phyloP scores from a whole-genome alignment of 2,888 invertebrate genomes.

The Drosophila anomelani region DNA sequence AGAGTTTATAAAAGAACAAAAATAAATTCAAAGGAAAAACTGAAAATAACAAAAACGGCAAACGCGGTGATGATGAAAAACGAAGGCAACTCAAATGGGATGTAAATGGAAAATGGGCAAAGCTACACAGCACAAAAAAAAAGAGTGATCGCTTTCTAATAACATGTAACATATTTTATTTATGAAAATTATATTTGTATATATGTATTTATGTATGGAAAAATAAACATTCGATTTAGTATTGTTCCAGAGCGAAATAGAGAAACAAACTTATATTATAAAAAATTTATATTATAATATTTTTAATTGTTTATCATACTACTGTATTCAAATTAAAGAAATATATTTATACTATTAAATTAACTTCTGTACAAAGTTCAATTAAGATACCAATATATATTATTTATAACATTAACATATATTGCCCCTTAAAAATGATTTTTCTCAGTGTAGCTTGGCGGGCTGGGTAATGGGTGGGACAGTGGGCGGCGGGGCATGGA shows the following conservation, averaged over 20 bases:
- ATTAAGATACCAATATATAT: neutral
- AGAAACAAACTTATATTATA: neutral
- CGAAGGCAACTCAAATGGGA: slow-evolving; percentile 30
- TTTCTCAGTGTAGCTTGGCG: neutral
- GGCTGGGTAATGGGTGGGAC: slow-evolving; percentile 2
- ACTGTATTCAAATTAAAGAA: no score
- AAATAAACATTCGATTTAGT: no score
- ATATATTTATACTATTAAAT: neutral
- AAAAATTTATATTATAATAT: neutral
- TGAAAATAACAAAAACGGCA: slow-evolving; percentile 73
- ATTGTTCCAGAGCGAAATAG: neutral
- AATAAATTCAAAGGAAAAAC: slow-evolving; percentile 78
- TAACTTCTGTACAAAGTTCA: neutral
- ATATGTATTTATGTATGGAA: no score
- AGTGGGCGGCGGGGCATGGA: slow-evolving; percentile 16
- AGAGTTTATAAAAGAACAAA: slow-evolving; percentile 77
- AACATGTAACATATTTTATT: no score
- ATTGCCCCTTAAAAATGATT: neutral
- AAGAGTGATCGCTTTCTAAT: neutral
- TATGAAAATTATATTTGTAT: neutral
- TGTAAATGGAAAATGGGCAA: slow-evolving; percentile 3
- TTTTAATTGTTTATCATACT: neutral
- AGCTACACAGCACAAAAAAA: slow-evolving; percentile 13
- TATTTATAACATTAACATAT: neutral
- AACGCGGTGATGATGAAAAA: slow-evolving; percentile 45